Evolutionary conservation across 2,797 vertebrate species (phyloP).

Genomic region (Propithecus deckenii): DNA sequence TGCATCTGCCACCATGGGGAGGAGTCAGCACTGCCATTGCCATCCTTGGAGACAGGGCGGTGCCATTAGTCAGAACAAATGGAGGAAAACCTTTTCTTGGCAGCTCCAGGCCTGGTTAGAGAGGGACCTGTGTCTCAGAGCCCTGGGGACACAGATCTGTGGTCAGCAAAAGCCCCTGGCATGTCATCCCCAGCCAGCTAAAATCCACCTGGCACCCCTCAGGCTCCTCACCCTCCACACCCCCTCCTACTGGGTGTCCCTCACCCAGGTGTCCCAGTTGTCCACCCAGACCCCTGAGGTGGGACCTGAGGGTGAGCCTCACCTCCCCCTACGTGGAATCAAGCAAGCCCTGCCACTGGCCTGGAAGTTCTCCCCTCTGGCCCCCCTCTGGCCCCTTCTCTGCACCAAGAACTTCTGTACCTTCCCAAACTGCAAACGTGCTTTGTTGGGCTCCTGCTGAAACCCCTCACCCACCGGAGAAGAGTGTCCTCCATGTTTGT

Average conservation of each 20-base stretch:
- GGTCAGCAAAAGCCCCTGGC: not conserved
- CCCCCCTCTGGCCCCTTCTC: too few species aligned
- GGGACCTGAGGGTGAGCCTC: not conserved
- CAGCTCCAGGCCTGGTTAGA: not conserved
- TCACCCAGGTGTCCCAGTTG: not conserved
- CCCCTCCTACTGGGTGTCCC: not conserved
- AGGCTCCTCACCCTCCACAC: not conserved
- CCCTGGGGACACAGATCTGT: not conserved
- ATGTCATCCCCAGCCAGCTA: not conserved
- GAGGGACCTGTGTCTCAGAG: not conserved
- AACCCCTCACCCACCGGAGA: not conserved
- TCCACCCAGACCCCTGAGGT: not conserved
- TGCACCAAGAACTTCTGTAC: not conserved
- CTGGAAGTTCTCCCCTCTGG: not conserved
- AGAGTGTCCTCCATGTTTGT: not conserved
- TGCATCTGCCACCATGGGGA: not conserved
- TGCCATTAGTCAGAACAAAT: not conserved
- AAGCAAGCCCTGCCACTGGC: too few species aligned
- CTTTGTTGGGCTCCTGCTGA: not conserved
- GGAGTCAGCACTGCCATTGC: not conserved
- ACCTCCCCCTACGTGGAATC: not conserved
- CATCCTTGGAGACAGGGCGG: not conserved
- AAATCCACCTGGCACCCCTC: not conserved
- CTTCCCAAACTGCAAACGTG: not conserved
- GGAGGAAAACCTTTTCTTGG: not conserved